Base-by-base conservation (phyloP, 2,113 vertebrate species). In the Hucho hucho region DNA sequence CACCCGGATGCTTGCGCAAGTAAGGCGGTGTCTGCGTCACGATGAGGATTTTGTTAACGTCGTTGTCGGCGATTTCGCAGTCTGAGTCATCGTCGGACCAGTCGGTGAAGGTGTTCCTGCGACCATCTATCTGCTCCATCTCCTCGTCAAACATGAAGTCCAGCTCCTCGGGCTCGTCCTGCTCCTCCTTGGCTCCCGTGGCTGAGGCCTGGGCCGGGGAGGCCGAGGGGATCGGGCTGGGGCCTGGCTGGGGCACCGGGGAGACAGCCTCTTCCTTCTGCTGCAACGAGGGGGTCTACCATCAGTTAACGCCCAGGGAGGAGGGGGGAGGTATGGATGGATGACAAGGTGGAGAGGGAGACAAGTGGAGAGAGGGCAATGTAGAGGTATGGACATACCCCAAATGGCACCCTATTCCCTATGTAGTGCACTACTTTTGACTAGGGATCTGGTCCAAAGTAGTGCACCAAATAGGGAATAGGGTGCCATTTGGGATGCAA, bases 1-100 rank as follows among this genome's bases (percentile, higher is more conserved):
- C 98, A 0, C 95, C 89, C 0, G 97, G 98, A 13, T 99, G 98
- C 65, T 97, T 97, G 3, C 96, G 95, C 61, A 98, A 75, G 73
- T 98, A 96, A 0, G 97, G 98, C 0, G 98, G 98, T 0, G 98
- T 99, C 90, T 99, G 97, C 0, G 97, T 99, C 80, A 99, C 98
- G 0, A 99, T 99, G 6, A 99, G 96, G 80, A 99, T 98, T 92
- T 99, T 99, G 92, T 98, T 96, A 81, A 99, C 97, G 0, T 99
- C 98, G 0, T 91, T 90, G 83, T 99, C 98, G 0, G 98, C 97
- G 0, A 99, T 94, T 86, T 99, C 98, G 0, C 97, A 95, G 86
- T 99, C 98, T 0, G 97, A 97, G 85, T 99, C 97, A 32, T 98
- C 96, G 0, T 99, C 98, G 0, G 96, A 98, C 97, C 97, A 98